These are phyloP conservation scores for Aphelenchoides avenae DNA, from an alignment of 1,140 invertebrate genomes.

Conservation along the genomic window DNA sequence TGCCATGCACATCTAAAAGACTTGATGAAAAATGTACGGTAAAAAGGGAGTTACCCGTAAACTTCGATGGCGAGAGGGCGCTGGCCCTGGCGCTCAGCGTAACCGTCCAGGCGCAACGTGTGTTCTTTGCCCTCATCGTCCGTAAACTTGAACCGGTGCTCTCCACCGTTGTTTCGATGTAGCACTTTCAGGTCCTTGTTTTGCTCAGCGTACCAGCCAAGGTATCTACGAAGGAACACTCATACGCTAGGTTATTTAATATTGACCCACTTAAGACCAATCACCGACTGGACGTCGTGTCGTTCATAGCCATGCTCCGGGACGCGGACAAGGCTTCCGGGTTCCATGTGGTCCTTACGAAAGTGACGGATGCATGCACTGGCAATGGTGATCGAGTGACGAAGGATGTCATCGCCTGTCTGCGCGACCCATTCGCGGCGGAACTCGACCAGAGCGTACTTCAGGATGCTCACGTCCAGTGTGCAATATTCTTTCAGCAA, in stretches of 20 bases:
- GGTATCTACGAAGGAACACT: too few species aligned
- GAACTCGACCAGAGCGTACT: slow-evolving; percentile 1
- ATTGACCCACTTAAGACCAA: slow-evolving; percentile 6
- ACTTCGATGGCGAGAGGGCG: slow-evolving; percentile 8
- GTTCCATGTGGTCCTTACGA: not conserved
- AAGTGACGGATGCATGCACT: slow-evolving; percentile 6
- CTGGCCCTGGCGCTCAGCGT: not conserved
- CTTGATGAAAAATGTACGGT: too few species aligned
- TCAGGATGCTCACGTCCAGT: not conserved
- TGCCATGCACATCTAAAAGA: slow-evolving; percentile 11
- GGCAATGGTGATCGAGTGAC: not conserved
- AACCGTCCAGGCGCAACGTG: not conserved
- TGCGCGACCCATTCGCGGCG: not conserved
- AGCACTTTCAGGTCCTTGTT: not conserved
- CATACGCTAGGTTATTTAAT: too few species aligned
- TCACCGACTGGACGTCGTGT: slow-evolving; percentile 1
- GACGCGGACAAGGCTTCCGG: not conserved
- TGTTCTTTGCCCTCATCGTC: not conserved
- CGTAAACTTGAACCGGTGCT: too few species aligned
- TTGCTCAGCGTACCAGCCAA: not conserved
- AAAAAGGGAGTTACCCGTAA: too few species aligned
- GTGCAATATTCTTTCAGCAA: too few species aligned
- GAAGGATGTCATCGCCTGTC: not conserved
- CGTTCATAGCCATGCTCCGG: slow-evolving; percentile 1
- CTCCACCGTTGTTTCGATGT: not conserved